Base-by-base conservation (phyloP, 2,888 invertebrate species). In the Scrobipalpa costella region DNA sequence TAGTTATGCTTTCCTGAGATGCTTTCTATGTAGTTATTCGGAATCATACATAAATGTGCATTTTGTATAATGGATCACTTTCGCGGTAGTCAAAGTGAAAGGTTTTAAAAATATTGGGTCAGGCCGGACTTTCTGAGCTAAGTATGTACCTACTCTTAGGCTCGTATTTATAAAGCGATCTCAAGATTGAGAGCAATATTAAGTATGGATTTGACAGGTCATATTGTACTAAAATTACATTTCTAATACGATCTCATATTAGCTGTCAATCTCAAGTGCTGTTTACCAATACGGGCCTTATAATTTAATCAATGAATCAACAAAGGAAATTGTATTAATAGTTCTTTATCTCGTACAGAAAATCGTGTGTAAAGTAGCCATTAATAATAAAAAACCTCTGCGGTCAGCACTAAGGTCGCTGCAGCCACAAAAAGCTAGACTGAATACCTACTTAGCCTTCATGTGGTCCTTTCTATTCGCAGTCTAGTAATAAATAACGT, bases 391-490 rank as follows among this genome's bases (percentile, higher is more conserved):
- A 33, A 55, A 33, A 40, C 8, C 2, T 44, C 13, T 59, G 44
- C 11, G 58, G 58, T 44, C n/a, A 27, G n/a, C 11, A 27, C n/a
- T 44, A 44, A 59, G 58, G 58, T 59, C 58, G 44, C 19, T 21
- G n/a, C 27, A 59, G 58, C 58, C 58, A 59, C 58, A 59, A 59
- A 59, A 44, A 38, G 19, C 40, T 44, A 59, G 44, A 59, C 44
- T 44, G 40, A 44, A 40, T 59, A 40, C n/a, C 40, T 40, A 55
- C 34, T 55, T n/a, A 38, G 33, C 58, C 58, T 59, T 59, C 58
- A 40, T 17, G 40, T 58, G 17, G 21, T 44, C 58, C 38, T 27
- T 59, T 59, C 58, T 59, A 57, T 57, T 38, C 50, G 50, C 11
- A 50, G 50, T 21, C 21, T 9, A 11, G 50, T 21, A 21, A 19